Evolutionary conservation across 2,888 invertebrate species (phyloP).

Genomic region (Limnephilus marmoratus): DNA sequence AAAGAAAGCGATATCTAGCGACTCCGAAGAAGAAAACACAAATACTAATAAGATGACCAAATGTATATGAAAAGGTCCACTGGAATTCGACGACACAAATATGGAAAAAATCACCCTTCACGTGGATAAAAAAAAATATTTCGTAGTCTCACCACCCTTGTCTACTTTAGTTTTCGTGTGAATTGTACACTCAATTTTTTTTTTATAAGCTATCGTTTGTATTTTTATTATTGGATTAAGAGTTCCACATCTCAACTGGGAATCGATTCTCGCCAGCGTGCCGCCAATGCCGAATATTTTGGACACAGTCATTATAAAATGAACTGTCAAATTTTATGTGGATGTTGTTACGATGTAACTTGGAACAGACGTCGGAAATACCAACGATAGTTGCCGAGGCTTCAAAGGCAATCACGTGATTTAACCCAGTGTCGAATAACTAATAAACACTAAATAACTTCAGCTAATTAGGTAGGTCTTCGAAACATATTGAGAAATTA

Average conservation of each 20-base stretch:
- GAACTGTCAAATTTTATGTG: constrained; percentile 47
- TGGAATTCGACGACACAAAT: too few species aligned
- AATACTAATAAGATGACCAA: too few species aligned
- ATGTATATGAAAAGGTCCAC: too few species aligned
- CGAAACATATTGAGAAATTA: background rate
- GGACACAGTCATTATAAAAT: constrained; percentile 41
- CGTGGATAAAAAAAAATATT: too few species aligned
- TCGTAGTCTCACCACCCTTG: too few species aligned
- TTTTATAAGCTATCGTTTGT: background rate
- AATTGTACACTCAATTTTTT: too few species aligned
- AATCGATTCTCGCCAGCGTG: constrained; percentile 3
- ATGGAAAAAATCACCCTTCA: too few species aligned
- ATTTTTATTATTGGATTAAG: background rate
- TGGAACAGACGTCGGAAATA: constrained; percentile 36
- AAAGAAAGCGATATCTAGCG: too few species aligned
- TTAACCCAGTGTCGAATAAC: constrained; percentile 6
- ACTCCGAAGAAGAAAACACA: too few species aligned
- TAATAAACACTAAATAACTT: background rate
- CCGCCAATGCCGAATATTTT: constrained; percentile 48
- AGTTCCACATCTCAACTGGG: background rate
- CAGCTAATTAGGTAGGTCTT: background rate
- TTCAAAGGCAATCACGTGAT: constrained; percentile 8
- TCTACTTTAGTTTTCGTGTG: too few species aligned
- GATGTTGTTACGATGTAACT: constrained; percentile 20
- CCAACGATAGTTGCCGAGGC: background rate